phyloP scores from a whole-genome alignment of 2,797 vertebrate genomes.

The Macroramphosus scolopax region DNA sequence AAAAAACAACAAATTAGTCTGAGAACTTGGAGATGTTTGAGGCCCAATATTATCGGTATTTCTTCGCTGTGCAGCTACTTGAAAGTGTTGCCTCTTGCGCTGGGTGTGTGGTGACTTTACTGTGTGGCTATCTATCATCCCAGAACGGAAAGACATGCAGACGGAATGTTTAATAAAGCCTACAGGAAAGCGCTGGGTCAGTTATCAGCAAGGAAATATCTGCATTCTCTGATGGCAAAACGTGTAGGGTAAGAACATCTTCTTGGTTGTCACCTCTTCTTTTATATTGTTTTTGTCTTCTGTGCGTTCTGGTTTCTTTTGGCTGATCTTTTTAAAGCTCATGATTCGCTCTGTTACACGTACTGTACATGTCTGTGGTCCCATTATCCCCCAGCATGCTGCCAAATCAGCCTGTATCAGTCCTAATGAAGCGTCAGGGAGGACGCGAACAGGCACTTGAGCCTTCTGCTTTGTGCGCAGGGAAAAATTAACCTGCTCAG shows the following conservation, averaged over 20 bases:
- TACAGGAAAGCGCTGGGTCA: conserved; percentile 93
- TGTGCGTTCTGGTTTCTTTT: conserved; percentile 37
- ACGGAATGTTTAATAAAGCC: conserved; percentile 94
- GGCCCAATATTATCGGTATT: too few relatives aligned
- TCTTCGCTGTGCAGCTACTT: conserved; percentile 43
- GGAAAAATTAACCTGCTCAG: conserved; percentile 27
- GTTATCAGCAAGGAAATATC: conserved; percentile 91
- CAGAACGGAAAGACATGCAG: conserved; percentile 87
- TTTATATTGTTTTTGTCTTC: conserved; percentile 39
- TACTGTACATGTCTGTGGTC: conserved; percentile 47
- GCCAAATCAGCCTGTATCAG: conserved; percentile 8
- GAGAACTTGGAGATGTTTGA: background rate
- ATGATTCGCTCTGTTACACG: conserved; percentile 44
- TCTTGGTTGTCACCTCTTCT: conserved; percentile 47
- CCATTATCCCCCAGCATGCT: conserved; percentile 35
- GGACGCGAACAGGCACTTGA: conserved; percentile 28
- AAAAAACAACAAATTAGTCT: too few relatives aligned
- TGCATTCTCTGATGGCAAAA: conserved; percentile 91
- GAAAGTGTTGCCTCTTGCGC: conserved; percentile 59
- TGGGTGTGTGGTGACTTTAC: conserved; percentile 68
- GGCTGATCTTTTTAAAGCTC: too few relatives aligned
- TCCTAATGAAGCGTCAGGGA: too few relatives aligned
- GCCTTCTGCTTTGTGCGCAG: conserved; percentile 33
- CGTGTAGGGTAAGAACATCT: conserved; percentile 88
- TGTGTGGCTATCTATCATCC: conserved; percentile 74